Base-by-base conservation (phyloP, 2,113 vertebrate genomes). In the Apodemus sylvaticus region DNA sequence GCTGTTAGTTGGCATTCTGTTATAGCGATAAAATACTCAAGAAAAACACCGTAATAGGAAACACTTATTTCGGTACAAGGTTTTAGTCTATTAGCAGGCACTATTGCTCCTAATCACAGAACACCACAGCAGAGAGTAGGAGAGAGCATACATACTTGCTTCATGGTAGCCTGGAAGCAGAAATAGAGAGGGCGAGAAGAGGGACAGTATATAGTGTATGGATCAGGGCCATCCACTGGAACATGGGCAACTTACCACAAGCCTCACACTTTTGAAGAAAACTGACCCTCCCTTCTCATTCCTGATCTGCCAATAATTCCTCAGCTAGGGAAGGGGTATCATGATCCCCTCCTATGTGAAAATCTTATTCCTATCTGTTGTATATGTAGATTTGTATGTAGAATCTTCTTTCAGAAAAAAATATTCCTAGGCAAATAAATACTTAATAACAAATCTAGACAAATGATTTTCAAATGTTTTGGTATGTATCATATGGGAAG, bases 381-480 rank as follows among this genome's bases (percentile, higher is more conserved):
- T 82, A 36, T 62, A 5, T 62, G 26, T 73, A 81, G 53, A 11
- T 74, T 93, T 45, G 29, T 79, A 20, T 26, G 24, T 2, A 58
- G 42, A 36, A 76, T 86, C 42, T 90, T 91, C 36, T 79, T 60
- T 29, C 55, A 17, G 53, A 76, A 85, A 66, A 89, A 93, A 91
- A 1, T n/a, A 91, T 83, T 48, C 45, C 2, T 83, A 79, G 62
- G 20, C 22, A 64, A 79, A 53, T 60, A 60, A 81, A 62, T 71
- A 51, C 53, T 93, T 77, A 26, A 89, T 4, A 60, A 91, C 26
- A 92, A 77, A 89, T 89, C 42, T 71, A 31, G n/a, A 62, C 12
- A 70, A 58, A 31, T 26, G 0, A 6, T 86, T 94, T 95, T 89
- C 58, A 95, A 86, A 70, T 86, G 42, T 76, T 85, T 90, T 64